Evolutionary conservation across 2,113 vertebrate genomes (phyloP).

Genomic region (Myotis lucifugus): DNA sequence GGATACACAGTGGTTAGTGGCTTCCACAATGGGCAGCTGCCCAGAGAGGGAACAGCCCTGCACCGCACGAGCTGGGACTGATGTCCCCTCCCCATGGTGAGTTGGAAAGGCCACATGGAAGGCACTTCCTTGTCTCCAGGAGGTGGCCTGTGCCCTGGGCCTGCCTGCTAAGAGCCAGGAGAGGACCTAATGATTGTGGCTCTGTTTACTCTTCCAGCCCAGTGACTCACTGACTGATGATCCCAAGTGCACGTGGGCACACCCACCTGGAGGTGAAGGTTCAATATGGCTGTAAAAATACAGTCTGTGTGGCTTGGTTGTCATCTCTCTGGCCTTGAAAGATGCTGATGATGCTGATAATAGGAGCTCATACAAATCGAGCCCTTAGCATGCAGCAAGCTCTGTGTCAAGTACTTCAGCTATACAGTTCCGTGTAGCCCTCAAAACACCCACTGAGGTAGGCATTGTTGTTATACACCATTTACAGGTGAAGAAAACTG

Average conservation of each 20-base stretch:
- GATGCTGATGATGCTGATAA: fast-evolving
- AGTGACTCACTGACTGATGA: fast-evolving
- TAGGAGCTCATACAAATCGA: fast-evolving
- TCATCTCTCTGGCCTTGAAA: background rate
- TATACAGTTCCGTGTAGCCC: background rate
- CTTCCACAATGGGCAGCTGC: background rate
- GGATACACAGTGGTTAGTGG: background rate
- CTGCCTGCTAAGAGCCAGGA: background rate
- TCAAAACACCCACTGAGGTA: fast-evolving
- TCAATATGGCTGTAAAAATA: background rate
- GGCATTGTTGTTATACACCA: fast-evolving
- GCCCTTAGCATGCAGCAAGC: fast-evolving
- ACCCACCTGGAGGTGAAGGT: no score
- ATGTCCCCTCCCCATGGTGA: background rate
- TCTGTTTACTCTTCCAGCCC: background rate
- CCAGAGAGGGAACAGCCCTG: background rate
- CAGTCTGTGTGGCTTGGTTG: fast-evolving
- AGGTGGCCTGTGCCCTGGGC: background rate
- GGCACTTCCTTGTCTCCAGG: background rate
- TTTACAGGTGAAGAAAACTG: background rate
- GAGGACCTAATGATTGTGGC: background rate
- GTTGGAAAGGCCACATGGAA: fast-evolving
- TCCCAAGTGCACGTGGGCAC: fast-evolving
- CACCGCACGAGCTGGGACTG: background rate
- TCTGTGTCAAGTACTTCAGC: fast-evolving